Evolutionary conservation across 92 coral and sea anemone genomes (phyloP), one percentile per base, ranked within the genome.

Genomic region (Paragorgia papillata): DNA sequence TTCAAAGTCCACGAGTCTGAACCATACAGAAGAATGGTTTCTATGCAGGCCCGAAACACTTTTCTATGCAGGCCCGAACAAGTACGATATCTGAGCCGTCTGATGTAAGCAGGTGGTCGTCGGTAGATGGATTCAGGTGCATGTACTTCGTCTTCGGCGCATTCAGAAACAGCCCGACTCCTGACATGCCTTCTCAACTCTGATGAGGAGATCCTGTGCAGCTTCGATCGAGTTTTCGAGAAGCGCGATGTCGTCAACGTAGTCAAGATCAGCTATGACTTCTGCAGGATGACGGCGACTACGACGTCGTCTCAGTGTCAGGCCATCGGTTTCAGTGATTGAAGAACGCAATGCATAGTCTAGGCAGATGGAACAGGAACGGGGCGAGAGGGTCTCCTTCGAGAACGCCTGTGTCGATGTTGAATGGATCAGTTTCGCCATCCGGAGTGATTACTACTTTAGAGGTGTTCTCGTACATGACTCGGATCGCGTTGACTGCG

Each of bases 351-450:
- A 80, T 8, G 50, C 84, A 28, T 70, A 81, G 80, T 80, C 80
- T 5, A 80, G 84, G 24, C 13, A 26, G 0, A 81, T 60, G 10
- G 40, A 85, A 80, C 24, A 79, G 79, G 21, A 66, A 80, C 9
- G 74, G 85, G 30, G 71, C 79, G 7, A 80, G 79, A 7, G 79
- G 73, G 27, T 57, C 85, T 3, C 70, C 88, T 44, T 61, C 76
- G 9, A 69, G 76, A 1, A 80, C 88, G 5, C 79, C 87, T 17
- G 43, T n/a, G n/a, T n/a, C n/a, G n/a, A n/a, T n/a, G n/a, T n/a
- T n/a, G n/a, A 85, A 74, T 28, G 20, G 4, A 19, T 80, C 57
- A 7, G 89, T 85, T 2, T 61, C 76, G 2, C 88, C 88, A 40
- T 85, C 82, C 2, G 63, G 73, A 2, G 82, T 53, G 2, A 74